Evolutionary conservation across 2,888 invertebrate genomes (phyloP).

Genomic region (Hyles lineata): DNA sequence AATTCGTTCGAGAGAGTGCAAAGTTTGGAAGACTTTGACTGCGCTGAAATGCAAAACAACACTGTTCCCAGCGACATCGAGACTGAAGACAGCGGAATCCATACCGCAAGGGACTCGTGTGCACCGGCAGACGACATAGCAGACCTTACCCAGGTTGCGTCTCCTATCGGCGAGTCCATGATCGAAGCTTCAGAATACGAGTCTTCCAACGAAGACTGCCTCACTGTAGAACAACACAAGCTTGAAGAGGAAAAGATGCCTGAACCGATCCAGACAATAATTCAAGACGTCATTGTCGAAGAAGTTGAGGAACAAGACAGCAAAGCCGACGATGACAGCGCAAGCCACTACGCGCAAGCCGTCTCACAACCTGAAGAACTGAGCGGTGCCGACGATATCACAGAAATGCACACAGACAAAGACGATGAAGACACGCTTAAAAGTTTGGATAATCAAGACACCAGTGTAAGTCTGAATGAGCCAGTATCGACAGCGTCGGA

Average conservation of each 20-base stretch:
- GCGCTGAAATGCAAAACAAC: conserved; percentile 85
- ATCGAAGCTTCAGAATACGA: conserved; percentile 76
- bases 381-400: conserved; percentile 75
- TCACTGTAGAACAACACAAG: conserved; percentile 62
- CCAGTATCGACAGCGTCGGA: conserved; percentile 77
- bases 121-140: conserved; percentile 90
- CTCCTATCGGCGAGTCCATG: conserved; percentile 77
- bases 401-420: conserved; percentile 81
- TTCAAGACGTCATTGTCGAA: conserved; percentile 76
- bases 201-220: conserved; percentile 76
- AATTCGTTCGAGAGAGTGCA: conserved; percentile 87
- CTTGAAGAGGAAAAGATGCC: conserved; percentile 60
- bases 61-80: conserved; percentile 86
- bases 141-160: conserved; percentile 82
- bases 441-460: conserved; percentile 83
- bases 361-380: conserved; percentile 76
- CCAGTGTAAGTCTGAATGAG: conserved; percentile 84
- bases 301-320: conserved; percentile 75
- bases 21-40: conserved; percentile 86
- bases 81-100: conserved; percentile 92
- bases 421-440: conserved; percentile 82
- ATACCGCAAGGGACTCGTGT: conserved; percentile 91
- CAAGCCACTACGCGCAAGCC: conserved; percentile 77
- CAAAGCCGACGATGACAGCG: conserved; percentile 74
- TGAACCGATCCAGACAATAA: conserved; percentile 57